Percentiles rank a stretch among this genome's conserved stretches.
These are phyloP conservation scores for Actinia equina DNA, from an alignment of 64 coral and sea anemone species.

Conservation along the genomic window DNA sequence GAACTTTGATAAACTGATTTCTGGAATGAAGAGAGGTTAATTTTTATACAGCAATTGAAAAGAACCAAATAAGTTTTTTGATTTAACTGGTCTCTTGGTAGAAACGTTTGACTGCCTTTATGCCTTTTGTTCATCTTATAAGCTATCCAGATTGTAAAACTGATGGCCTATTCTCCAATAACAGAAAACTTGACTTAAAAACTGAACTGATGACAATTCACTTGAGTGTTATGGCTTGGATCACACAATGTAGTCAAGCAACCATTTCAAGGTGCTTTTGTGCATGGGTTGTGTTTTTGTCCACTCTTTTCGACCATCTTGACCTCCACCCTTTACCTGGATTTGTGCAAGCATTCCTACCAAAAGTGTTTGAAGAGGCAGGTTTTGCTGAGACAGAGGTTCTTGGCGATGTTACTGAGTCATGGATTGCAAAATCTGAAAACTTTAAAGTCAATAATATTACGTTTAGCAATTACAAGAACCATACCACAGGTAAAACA, in stretches of 20 bases:
- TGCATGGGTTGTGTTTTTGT: constrained; percentile 37
- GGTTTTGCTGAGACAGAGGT: constrained; percentile 33
- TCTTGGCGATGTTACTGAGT: constrained; percentile 43
- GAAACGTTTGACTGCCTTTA: background rate
- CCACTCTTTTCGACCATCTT: constrained; percentile 31
- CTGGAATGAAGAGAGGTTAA: too few species aligned
- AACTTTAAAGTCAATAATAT: constrained; percentile 46
- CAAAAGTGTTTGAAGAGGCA: constrained; percentile 28
- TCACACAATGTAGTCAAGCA: constrained; percentile 2
- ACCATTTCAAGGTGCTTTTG: constrained; percentile 25
- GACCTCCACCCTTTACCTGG: constrained; percentile 37
- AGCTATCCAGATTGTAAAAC: constrained; percentile 33
- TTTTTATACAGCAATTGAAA: background rate
- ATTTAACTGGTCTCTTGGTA: background rate
- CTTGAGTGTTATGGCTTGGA: background rate
- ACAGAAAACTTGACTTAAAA: constrained; percentile 20
- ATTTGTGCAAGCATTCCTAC: constrained; percentile 29
- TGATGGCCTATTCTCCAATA: background rate
- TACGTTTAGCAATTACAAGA: constrained; percentile 59
- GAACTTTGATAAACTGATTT: too few species aligned
- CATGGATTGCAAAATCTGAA: constrained; percentile 46
- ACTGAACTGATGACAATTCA: constrained; percentile 22
- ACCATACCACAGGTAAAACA: constrained; percentile 35
- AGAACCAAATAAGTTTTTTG: constrained; percentile 3
- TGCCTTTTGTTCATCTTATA: background rate